Conservation (phyloP, 35 echinoderm and acorn worm species). For the Acanthaster planci region DNA sequence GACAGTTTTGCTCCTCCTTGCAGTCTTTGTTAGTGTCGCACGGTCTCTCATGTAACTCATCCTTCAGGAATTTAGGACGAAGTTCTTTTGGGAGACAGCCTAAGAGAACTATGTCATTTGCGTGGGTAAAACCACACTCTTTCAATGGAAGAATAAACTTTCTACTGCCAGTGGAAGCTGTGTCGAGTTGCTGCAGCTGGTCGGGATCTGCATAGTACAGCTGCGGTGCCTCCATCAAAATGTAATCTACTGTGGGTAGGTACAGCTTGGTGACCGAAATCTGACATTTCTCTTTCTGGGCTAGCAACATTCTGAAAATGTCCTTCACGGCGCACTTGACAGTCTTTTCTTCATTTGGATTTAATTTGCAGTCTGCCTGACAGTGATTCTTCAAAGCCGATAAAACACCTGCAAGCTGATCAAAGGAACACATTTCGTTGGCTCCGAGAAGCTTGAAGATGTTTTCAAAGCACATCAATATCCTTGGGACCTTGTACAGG, state of each 20-base stretch:
- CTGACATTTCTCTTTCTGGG: background rate
- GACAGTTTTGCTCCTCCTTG: background rate
- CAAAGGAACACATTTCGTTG: slow-evolving; percentile 9
- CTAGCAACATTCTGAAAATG: background rate
- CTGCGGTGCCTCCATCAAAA: background rate
- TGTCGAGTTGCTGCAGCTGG: background rate
- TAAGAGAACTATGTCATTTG: background rate
- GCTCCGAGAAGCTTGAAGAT: background rate
- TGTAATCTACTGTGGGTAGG: slow-evolving; percentile 2
- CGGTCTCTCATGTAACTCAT: background rate
- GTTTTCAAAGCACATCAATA: background rate
- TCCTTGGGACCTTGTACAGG: slow-evolving; percentile 17
- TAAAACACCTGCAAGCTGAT: slow-evolving; percentile 14
- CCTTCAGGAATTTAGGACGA: background rate
- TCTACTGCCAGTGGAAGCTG: background rate
- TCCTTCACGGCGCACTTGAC: background rate
- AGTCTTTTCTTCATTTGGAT: background rate
- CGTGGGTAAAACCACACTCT: background rate
- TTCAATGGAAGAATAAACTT: slow-evolving; percentile 13
- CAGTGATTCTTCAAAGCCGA: background rate
- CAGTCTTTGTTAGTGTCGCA: background rate
- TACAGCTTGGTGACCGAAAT: slow-evolving; percentile 14
- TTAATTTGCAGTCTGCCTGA: background rate
- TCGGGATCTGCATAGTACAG: slow-evolving; percentile 31
- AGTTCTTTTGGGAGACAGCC: background rate